phyloP scores from a whole-genome alignment of 2,888 invertebrate genomes.

The Corbicula japonica region DNA sequence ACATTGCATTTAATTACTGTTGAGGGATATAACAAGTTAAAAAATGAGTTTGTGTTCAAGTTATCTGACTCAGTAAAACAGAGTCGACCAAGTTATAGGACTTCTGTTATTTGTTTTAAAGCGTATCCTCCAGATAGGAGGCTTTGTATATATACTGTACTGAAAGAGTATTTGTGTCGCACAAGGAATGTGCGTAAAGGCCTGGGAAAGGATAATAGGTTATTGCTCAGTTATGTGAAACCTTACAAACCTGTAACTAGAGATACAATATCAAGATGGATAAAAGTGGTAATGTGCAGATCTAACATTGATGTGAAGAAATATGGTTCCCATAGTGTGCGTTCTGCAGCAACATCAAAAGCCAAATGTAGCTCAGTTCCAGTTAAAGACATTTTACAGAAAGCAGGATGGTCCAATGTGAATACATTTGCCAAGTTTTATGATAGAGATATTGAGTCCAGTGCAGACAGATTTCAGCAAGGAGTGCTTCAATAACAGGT shows the following conservation, averaged over 20 bases:
- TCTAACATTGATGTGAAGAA: constrained; percentile 43
- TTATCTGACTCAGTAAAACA: constrained; percentile 40
- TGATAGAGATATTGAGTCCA: constrained; percentile 31
- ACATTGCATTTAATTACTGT: constrained; percentile 36
- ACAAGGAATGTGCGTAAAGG: constrained; percentile 31
- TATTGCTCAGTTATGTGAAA: constrained; percentile 60
- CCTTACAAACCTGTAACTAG: constrained; percentile 48
- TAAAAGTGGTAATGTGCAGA: constrained; percentile 45
- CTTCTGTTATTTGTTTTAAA: constrained; percentile 28
- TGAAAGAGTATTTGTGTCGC: constrained; percentile 41
- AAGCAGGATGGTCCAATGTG: constrained; percentile 56
- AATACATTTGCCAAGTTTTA: constrained; percentile 53
- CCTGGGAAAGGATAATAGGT: neutral
- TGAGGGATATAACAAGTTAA: constrained; percentile 19
- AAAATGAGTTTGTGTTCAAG: constrained; percentile 21
- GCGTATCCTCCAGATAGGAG: constrained; percentile 57
- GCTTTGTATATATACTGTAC: constrained; percentile 53
- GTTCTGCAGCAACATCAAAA: constrained; percentile 53
- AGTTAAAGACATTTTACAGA: constrained; percentile 39
- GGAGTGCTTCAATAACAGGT: constrained; percentile 32
- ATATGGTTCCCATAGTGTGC: constrained; percentile 56
- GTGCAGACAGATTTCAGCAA: constrained; percentile 23
- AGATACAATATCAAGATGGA: constrained; percentile 63
- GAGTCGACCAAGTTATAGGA: constrained; percentile 24
- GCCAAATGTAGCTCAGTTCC: constrained; percentile 43